phyloP scores from a whole-genome alignment of 1,140 invertebrate genomes.

The Trigoniulus corallinus region DNA sequence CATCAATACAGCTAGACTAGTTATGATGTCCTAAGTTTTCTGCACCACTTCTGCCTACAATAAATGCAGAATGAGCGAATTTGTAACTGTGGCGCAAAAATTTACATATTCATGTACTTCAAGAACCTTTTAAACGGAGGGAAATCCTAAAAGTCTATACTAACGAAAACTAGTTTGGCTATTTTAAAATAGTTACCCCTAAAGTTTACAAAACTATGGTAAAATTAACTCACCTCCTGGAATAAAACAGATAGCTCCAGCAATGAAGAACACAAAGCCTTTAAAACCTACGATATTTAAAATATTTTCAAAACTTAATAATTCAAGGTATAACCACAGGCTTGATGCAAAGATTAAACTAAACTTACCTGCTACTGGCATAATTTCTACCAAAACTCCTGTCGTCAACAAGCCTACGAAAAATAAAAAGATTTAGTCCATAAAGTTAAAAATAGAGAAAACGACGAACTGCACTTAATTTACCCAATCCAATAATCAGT shows the following conservation, averaged over 20 bases:
- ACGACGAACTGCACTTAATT: conserved; percentile 8
- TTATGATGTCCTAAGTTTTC: no score
- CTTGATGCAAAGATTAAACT: neutral
- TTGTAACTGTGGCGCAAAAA: no score
- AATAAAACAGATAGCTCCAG: conserved; percentile 58
- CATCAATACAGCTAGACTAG: no score
- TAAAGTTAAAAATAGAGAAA: neutral
- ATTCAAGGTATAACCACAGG: neutral
- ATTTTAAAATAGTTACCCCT: no score
- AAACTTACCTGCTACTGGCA: conserved; percentile 38
- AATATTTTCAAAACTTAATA: conserved; percentile 1
- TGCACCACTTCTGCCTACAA: no score
- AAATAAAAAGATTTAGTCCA: conserved; percentile 12
- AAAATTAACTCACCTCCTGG: conserved; percentile 17
- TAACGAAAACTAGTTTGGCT: no score
- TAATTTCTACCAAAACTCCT: conserved; percentile 45
- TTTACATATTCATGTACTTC: no score
- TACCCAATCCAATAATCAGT: conserved; percentile 54
- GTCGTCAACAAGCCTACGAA: conserved; percentile 38
- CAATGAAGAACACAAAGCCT: conserved; percentile 60
- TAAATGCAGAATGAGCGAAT: no score
- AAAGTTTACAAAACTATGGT: neutral
- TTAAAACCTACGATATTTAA: conserved; percentile 22
- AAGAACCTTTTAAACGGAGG: no score
- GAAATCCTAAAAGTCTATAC: no score